Evolutionary conservation across 2,888 invertebrate genomes (phyloP).

Genomic region (Apodemia mormo): DNA sequence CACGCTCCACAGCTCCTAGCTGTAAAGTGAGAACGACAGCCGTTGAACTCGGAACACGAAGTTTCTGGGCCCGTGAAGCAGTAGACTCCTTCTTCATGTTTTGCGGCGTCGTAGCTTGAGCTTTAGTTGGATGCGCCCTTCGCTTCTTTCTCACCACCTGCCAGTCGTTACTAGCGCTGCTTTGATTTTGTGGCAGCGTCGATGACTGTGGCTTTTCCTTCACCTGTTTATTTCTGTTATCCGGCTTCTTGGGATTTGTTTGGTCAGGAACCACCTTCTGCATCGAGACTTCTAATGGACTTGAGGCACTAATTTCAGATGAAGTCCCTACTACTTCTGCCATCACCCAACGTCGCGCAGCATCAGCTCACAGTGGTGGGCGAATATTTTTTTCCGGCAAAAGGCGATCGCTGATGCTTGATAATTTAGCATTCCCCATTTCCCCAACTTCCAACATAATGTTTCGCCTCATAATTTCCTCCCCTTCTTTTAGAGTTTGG

Average conservation of each 20-base stretch:
- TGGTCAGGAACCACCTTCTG: neutral
- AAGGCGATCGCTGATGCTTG: neutral
- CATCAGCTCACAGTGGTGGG: neutral
- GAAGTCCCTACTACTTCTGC: neutral
- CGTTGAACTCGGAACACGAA: neutral
- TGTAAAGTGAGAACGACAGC: neutral
- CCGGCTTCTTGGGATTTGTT: neutral
- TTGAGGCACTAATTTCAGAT: neutral
- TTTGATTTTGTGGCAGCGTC: neutral
- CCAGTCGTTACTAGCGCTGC: neutral
- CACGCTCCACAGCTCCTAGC: slow-evolving; percentile 24
- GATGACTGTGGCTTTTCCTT: neutral
- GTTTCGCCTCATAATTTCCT: neutral
- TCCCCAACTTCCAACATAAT: neutral
- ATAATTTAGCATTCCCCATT: neutral
- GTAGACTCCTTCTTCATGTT: neutral
- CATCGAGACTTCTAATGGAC: neutral
- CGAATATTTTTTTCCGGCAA: neutral
- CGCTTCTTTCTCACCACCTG: neutral
- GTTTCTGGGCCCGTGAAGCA: neutral
- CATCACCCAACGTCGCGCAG: neutral
- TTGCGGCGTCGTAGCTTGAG: neutral
- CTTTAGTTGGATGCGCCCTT: neutral
- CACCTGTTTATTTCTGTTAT: neutral
- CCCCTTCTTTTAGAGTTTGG: neutral